Conservation (phyloP, 2,888 invertebrate species). For the Aleiodes leptofemur region DNA sequence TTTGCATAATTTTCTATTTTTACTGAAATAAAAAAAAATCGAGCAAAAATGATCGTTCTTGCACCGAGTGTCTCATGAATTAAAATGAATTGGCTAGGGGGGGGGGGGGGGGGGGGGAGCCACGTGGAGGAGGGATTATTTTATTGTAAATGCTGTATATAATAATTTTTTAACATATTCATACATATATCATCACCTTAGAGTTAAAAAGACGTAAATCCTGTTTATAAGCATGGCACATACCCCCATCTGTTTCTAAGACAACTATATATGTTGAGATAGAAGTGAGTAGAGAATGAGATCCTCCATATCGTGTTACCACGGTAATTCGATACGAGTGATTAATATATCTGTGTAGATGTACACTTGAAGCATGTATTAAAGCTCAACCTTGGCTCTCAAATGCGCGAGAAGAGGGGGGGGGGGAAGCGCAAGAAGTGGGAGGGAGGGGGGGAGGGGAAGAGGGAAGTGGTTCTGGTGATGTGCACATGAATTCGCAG, state of each 20-base stretch:
- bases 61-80: too few species aligned
- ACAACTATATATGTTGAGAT: not conserved
- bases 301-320: constrained; percentile 37
- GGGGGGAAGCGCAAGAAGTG: too few species aligned
- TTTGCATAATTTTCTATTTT: too few species aligned
- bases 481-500: constrained; percentile 1
- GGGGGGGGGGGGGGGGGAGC: too few species aligned
- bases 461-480: not conserved
- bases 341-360: constrained; percentile 39
- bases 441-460: not conserved
- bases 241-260: too few species aligned
- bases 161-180: constrained; percentile 25
- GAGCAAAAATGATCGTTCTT: too few species aligned
- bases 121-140: too few species aligned
- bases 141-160: too few species aligned
- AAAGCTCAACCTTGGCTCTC: constrained; percentile 27
- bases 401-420: not conserved
- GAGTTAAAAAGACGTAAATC: too few species aligned
- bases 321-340: constrained; percentile 43
- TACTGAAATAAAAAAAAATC: too few species aligned
- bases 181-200: not conserved
- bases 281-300: not conserved
- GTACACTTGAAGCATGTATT: not conserved
- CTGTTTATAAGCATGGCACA: too few species aligned
- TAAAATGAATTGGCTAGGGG: too few species aligned